phyloP scores from a whole-genome alignment of 1,140 invertebrate genomes.

The Saccostrea glomerata region DNA sequence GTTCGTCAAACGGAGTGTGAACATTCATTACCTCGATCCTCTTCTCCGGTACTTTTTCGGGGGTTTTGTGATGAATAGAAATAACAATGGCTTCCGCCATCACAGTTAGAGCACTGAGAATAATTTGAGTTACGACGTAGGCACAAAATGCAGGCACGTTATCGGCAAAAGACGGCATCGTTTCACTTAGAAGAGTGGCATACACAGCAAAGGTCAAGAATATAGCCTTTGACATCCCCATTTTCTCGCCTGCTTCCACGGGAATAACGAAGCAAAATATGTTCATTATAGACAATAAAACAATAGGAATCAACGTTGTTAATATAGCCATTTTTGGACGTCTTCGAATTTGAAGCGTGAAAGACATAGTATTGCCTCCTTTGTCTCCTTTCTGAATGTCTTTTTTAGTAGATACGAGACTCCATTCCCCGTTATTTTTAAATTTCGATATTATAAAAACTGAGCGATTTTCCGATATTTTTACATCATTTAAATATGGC shows the following conservation, averaged over 20 bases:
- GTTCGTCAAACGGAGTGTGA: no score
- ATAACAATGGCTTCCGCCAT: no score
- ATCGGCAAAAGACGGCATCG: not conserved
- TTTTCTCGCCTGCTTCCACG: not conserved
- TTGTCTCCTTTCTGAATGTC: not conserved
- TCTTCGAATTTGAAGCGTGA: not conserved
- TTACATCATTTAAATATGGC: not conserved
- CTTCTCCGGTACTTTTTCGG: no score
- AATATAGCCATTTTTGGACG: not conserved
- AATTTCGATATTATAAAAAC: not conserved
- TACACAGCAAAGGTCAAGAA: not conserved
- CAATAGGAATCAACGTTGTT: not conserved
- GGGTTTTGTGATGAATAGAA: no score
- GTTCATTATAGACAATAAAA: not conserved
- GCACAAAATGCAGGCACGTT: no score
- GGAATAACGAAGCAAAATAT: not conserved
- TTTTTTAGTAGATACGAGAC: not conserved
- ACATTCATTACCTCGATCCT: no score
- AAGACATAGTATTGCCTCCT: not conserved
- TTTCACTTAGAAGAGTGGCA: not conserved
- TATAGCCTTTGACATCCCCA: not conserved
- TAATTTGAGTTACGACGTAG: no score
- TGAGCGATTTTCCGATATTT: not conserved
- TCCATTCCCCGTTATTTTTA: not conserved
- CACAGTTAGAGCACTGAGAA: no score